A percentile compares a stretch with the other conserved stretches of the same genome.
These are phyloP conservation scores for Macroteleia sp. DNA, from an alignment of 2,888 invertebrate species.

Conservation along the genomic window DNA sequence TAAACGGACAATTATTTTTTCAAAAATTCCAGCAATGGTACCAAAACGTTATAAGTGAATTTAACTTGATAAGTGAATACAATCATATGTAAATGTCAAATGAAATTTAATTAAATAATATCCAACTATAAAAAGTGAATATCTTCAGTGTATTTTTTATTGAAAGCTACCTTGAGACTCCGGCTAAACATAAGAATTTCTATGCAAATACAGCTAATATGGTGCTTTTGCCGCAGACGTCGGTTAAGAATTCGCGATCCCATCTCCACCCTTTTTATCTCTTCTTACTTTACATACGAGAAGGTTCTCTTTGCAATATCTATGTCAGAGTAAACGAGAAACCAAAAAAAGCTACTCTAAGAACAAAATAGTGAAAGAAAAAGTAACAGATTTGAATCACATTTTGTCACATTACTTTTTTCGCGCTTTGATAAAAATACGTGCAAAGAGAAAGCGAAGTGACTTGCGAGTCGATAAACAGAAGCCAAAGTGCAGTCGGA, in stretches of 20 bases:
- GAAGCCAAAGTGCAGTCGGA: constrained; percentile 68
- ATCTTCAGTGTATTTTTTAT: constrained; percentile 15
- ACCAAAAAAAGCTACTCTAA: constrained; percentile 1
- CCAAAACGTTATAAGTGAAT: neutral
- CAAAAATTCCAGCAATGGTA: constrained; percentile 8
- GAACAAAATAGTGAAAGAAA: neutral
- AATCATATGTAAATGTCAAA: constrained; percentile 11
- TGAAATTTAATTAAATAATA: constrained; percentile 44
- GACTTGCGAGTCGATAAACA: constrained; percentile 71
- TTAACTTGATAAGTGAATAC: neutral
- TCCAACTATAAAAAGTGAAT: constrained; percentile 32
- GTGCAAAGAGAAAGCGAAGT: constrained; percentile 65
- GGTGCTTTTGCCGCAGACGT: constrained; percentile 66
- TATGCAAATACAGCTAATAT: constrained; percentile 63
- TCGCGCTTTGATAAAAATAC: constrained; percentile 42
- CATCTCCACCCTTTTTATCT: constrained; percentile 63
- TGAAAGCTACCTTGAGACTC: constrained; percentile 58
- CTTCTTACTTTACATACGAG: constrained; percentile 23
- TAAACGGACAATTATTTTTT: constrained; percentile 32
- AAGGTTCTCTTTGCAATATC: constrained; percentile 39
- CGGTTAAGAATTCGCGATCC: constrained; percentile 65
- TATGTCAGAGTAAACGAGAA: constrained; percentile 24
- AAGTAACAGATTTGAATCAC: constrained; percentile 56
- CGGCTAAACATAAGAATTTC: constrained; percentile 56
- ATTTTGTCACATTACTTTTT: constrained; percentile 59